phyloP scores from a whole-genome alignment of 2,888 invertebrate species.

The Theretra japonica region DNA sequence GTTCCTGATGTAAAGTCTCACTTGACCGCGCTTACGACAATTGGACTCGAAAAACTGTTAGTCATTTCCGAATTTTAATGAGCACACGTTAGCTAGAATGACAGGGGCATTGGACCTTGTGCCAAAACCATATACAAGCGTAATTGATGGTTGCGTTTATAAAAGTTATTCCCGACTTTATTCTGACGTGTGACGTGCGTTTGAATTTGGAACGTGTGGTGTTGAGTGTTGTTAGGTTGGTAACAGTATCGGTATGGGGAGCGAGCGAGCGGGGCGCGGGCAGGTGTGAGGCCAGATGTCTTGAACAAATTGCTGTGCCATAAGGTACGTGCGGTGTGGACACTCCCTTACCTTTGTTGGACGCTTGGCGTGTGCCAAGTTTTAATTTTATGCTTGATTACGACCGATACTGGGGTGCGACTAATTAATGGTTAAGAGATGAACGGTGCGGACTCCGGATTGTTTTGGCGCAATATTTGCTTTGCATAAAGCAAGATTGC shows the following conservation, averaged over 20 bases:
- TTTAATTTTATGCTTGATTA: conserved; percentile 85
- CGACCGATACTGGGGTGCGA: conserved; percentile 63
- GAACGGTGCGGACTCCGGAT: conserved; percentile 58
- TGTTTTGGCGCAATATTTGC: conserved; percentile 52
- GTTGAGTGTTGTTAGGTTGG: conserved; percentile 36
- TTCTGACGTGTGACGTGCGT: conserved; percentile 34
- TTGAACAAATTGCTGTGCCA: conserved; percentile 83
- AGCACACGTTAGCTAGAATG: conserved; percentile 68
- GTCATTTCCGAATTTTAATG: conserved; percentile 83
- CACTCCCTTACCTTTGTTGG: conserved; percentile 77
- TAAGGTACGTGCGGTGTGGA: conserved; percentile 78
- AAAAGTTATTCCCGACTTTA: conserved; percentile 50
- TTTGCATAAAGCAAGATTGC: conserved; percentile 31
- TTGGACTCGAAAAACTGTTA: conserved; percentile 68
- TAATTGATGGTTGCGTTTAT: conserved; percentile 39
- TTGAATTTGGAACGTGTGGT: conserved; percentile 37
- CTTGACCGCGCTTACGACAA: conserved; percentile 71
- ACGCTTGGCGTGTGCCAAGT: conserved; percentile 81
- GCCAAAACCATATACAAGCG: conserved; percentile 72
- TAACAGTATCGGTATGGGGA: conserved; percentile 65
- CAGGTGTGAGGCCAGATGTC: conserved; percentile 84
- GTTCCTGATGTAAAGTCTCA: conserved; percentile 67
- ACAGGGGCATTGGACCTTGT: conserved; percentile 76
- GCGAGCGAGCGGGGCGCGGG: conserved; percentile 67
- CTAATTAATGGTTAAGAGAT: conserved; percentile 80